Conservation (phyloP, 2,797 vertebrate species). For the Squalus acanthias region DNA sequence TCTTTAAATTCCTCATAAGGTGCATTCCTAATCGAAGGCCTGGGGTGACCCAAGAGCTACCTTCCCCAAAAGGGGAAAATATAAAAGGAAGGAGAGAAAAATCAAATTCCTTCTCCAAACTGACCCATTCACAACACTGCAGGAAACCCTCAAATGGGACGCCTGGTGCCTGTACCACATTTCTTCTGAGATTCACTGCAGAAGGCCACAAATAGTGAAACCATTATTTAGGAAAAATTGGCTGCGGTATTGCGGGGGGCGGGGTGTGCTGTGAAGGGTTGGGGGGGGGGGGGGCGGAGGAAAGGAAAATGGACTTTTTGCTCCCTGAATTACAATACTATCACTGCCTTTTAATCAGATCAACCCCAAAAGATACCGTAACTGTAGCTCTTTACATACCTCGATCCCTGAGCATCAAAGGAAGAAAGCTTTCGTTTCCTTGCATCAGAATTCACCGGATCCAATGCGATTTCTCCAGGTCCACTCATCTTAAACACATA, state of each 20-base stretch:
- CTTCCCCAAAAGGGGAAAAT: too few relatives aligned
- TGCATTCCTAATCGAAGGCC: neutral
- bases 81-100: neutral
- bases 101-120: neutral
- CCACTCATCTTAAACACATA: slow-evolving; percentile 86
- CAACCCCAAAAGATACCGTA: neutral
- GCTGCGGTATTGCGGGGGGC: neutral
- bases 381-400: slow-evolving; percentile 58
- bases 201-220: slow-evolving; percentile 1
- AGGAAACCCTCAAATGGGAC: neutral
- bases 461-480: slow-evolving; percentile 83
- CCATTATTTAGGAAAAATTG: neutral
- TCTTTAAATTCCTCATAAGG: neutral
- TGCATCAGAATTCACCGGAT: slow-evolving; percentile 78
- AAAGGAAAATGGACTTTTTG: neutral
- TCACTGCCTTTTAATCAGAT: neutral
- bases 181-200: neutral
- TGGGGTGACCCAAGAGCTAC: neutral
- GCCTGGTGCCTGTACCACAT: neutral
- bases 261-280: too few relatives aligned
- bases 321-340: too few relatives aligned
- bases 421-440: slow-evolving; percentile 86
- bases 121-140: neutral
- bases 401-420: slow-evolving; percentile 79
- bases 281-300: too few relatives aligned